phyloP scores from a whole-genome alignment of 1,140 invertebrate species.

The Watersipora subatra region DNA sequence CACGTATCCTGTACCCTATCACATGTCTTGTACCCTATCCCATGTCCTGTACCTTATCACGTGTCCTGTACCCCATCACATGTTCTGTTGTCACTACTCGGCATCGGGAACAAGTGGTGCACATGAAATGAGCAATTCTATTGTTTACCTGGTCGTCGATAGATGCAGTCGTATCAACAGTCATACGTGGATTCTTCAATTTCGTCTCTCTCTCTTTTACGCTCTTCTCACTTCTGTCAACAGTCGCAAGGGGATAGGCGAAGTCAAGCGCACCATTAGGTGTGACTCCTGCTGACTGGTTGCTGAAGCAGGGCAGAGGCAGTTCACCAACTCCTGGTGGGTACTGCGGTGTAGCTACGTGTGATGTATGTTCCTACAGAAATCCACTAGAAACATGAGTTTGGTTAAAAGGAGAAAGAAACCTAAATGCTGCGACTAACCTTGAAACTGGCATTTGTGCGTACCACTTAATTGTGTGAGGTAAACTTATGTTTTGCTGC shows the following conservation, averaged over 20 bases:
- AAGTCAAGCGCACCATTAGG: neutral
- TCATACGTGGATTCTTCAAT: neutral
- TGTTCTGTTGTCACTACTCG: too few species aligned
- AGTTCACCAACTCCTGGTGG: neutral
- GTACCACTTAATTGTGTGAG: too few species aligned
- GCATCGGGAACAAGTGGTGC: too few species aligned
- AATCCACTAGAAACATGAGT: neutral
- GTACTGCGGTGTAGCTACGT: neutral
- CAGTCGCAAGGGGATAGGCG: neutral
- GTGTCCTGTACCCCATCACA: too few species aligned
- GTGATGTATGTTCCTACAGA: neutral
- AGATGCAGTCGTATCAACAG: neutral
- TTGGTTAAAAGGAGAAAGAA: too few species aligned
- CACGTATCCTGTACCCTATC: too few species aligned
- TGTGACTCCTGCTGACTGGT: neutral
- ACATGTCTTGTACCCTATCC: too few species aligned
- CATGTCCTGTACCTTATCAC: too few species aligned
- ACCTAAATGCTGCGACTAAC: too few species aligned
- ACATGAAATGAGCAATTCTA: too few species aligned
- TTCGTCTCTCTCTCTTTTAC: neutral
- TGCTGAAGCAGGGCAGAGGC: slow-evolving; percentile 1
- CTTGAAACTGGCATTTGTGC: too few species aligned
- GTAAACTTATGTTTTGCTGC: too few species aligned
- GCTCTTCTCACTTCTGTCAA: neutral
- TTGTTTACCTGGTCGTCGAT: neutral